These are phyloP conservation scores for Genyomyrus donnyi DNA, from an alignment of 2,113 vertebrate genomes.

Conservation along the genomic window DNA sequence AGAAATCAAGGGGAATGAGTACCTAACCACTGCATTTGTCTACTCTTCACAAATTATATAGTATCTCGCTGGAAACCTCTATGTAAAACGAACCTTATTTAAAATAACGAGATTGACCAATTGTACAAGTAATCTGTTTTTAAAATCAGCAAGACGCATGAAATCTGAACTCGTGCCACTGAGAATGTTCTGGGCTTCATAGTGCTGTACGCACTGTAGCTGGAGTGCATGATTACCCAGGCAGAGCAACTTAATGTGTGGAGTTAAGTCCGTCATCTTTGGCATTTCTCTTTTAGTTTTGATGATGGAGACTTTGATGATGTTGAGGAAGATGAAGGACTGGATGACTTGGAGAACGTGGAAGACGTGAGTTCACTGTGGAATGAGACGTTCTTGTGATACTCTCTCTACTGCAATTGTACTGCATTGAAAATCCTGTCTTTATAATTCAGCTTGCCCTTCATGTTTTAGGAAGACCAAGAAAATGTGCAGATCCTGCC, in stretches of 20 bases:
- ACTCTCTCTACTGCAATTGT: neutral
- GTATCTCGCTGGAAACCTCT: neutral
- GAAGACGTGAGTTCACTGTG: constrained; percentile 72
- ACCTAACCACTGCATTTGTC: neutral
- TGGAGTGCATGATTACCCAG: neutral
- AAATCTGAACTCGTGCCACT: neutral
- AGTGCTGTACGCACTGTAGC: neutral
- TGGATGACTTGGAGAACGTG: constrained; percentile 87
- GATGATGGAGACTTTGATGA: constrained; percentile 96
- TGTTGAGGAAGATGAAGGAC: constrained; percentile 87
- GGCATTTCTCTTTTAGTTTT: constrained; percentile 58
- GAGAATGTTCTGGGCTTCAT: neutral
- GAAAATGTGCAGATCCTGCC: constrained; percentile 92
- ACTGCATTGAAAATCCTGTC: neutral
- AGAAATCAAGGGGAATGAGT: neutral
- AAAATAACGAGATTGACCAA: neutral
- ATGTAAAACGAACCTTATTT: neutral
- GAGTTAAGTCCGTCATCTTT: neutral
- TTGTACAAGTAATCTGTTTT: neutral
- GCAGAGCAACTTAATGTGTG: neutral
- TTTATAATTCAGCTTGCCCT: neutral
- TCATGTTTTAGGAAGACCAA: constrained; percentile 73
- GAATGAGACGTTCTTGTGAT: neutral
- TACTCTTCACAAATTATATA: neutral
- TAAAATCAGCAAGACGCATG: neutral